Conservation (phyloP, 2,113 vertebrate genomes). For the Elaphurus davidianus region DNA sequence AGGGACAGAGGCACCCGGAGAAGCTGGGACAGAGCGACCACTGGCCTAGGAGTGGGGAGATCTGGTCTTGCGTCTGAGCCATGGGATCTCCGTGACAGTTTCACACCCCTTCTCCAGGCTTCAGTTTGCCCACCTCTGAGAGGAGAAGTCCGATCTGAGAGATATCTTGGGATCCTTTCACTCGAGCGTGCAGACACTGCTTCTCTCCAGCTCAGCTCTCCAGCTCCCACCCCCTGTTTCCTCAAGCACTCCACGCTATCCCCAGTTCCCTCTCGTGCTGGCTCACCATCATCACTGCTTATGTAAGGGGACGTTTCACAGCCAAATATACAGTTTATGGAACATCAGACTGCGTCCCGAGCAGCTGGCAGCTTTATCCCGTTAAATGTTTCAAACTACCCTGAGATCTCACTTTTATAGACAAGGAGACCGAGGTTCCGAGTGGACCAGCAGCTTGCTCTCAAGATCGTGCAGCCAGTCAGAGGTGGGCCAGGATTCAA, state of each 20-base stretch:
- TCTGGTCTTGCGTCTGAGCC: not conserved
- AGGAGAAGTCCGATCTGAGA: not conserved
- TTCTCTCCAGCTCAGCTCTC: not conserved
- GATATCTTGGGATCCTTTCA: not conserved
- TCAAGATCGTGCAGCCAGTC: not conserved
- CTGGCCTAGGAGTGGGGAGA: too few species aligned
- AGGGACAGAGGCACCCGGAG: not conserved
- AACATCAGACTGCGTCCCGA: not conserved
- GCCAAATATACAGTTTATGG: not conserved
- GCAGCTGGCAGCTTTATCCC: not conserved
- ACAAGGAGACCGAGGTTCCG: not conserved
- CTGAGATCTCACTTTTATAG: not conserved
- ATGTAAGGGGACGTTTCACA: not conserved
- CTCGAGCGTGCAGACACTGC: not conserved
- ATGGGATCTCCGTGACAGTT: not conserved
- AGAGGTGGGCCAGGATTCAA: not conserved
- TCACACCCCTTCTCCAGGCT: not conserved
- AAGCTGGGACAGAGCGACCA: not conserved
- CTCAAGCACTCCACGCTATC: not conserved
- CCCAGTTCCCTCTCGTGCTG: not conserved
- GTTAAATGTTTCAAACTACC: not conserved
- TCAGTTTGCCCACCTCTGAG: not conserved
- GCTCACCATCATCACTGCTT: not conserved
- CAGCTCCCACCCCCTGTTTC: not conserved
- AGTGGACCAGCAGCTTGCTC: not conserved